Base-by-base conservation (phyloP, 2,797 vertebrate genomes). In the Malurus splendens region DNA sequence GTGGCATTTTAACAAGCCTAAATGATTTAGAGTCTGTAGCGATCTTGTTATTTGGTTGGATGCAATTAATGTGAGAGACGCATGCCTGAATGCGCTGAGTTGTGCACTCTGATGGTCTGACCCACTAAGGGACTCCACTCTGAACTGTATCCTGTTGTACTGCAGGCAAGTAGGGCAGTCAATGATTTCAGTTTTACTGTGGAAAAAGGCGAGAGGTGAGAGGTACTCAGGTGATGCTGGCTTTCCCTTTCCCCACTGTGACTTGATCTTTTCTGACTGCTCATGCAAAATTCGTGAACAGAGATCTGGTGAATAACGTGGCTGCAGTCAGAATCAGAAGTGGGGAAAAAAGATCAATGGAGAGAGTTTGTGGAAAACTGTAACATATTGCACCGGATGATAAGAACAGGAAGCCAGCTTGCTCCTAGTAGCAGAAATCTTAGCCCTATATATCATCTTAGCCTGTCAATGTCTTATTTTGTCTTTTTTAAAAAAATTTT, bases 1-100 rank as follows among this genome's bases (percentile, higher is more conserved):
- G 82, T 89, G 70, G 66, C 75, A 85, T 95, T 95, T 94, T 96
- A 96, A 94, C 68, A 91, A 96, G 83, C 62, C 38, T 90, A 94
- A 92, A 81, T 93, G 92, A 96, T 93, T 94, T 92, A 93, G 52
- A 90, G 73, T 86, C 67, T 92, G 48, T 72, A 52, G 67, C 52
- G 55, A 86, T 67, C 77, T 72, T 60, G 57, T 87, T 94, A 91
- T 96, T 94, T 96, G 90, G 94, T 92, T 97, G 85, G 84, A 82
- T 66, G 76, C 84, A 90, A 90, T 96, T 97, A 96, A 80, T 72
- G 95, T 75, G 92, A 96, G 88, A 56, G 50, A 86, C 75, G 57
- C 74, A 89, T 89, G 82, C 76, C 91, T 87, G 79, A 92, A 52
- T 81, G 82, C 89, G 30, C 68, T 75, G 73, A 82, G 90, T 48